Evolutionary conservation across 2,797 vertebrate genomes (phyloP).

Genomic region (Ctenochaetus hawaiiensis): DNA sequence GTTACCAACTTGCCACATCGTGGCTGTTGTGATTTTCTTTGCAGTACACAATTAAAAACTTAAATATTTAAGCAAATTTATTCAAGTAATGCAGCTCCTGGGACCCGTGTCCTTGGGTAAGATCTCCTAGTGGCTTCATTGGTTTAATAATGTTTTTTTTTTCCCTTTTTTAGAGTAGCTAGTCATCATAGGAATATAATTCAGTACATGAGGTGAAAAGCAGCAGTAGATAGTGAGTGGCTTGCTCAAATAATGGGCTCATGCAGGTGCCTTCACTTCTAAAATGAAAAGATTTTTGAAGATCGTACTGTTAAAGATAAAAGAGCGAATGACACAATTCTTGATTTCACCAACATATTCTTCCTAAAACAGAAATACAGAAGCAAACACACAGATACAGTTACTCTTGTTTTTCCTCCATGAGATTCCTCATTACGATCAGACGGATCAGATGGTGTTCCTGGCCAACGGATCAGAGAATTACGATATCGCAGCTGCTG

Average conservation of each 20-base stretch:
- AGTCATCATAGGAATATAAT: neutral
- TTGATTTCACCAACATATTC: neutral
- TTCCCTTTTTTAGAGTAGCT: neutral
- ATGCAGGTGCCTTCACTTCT: neutral
- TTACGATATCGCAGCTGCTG: conserved; percentile 36
- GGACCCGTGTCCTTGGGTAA: neutral
- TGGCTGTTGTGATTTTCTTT: neutral
- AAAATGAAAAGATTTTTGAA: neutral
- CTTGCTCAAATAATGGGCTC: neutral
- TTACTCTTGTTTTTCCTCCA: conserved; percentile 26
- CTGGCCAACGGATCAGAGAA: conserved; percentile 42
- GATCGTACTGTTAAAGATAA: neutral
- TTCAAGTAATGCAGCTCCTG: neutral
- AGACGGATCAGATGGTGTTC: conserved; percentile 18
- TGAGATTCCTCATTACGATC: conserved; percentile 20
- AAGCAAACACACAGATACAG: conserved; percentile 4
- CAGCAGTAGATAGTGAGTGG: neutral
- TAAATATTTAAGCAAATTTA: neutral
- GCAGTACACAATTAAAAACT: neutral
- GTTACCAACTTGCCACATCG: neutral
- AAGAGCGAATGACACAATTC: neutral
- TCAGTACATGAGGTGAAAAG: neutral
- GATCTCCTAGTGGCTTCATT: conserved; percentile 2
- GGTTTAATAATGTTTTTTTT: neutral
- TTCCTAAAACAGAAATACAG: neutral